phyloP scores from a whole-genome alignment of 2,113 vertebrate species.

The Puntigrus tetrazona region DNA sequence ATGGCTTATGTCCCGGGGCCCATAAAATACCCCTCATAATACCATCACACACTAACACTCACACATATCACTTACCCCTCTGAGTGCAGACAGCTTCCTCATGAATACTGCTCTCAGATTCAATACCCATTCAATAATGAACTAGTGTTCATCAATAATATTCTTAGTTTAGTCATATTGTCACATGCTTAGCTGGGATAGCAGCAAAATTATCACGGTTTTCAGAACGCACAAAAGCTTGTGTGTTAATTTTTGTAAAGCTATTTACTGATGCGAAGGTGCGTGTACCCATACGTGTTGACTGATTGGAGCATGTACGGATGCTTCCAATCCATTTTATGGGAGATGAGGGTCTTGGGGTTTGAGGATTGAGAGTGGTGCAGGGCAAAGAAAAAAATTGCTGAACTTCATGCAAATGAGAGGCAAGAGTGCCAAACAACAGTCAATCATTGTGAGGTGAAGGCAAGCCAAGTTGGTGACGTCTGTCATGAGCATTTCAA shows the following conservation, averaged over 20 bases:
- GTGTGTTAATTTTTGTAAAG: neutral
- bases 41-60: slow-evolving; percentile 4
- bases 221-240: slow-evolving; percentile 16
- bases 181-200: neutral
- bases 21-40: slow-evolving; percentile 13
- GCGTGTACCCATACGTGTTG: neutral
- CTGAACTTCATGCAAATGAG: neutral
- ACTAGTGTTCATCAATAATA: neutral
- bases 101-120: slow-evolving; percentile 18
- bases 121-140: neutral
- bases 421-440: neutral
- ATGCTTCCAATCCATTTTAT: neutral
- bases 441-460: neutral
- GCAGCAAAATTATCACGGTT: slow-evolving; percentile 5
- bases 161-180: neutral
- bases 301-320: neutral
- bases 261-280: neutral
- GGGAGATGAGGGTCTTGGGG: neutral
- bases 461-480: neutral
- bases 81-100: neutral
- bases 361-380: neutral
- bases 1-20: neutral
- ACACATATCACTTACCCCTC: slow-evolving; percentile 11
- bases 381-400: neutral
- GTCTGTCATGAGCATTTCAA: neutral